Base-by-base conservation (phyloP, 2,113 vertebrate genomes). In the Alethe diademata region DNA sequence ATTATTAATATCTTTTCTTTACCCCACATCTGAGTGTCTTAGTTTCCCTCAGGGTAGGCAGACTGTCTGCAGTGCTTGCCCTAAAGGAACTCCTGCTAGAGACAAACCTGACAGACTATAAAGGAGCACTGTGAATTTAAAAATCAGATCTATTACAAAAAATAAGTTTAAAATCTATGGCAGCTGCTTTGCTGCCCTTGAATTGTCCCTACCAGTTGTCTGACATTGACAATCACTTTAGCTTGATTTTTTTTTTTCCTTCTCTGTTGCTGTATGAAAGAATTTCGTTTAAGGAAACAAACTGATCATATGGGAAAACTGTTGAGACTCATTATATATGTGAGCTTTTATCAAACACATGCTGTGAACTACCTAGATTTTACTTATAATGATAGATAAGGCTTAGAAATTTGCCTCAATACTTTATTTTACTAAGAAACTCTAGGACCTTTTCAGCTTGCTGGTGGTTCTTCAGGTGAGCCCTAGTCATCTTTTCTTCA, bases 1-100 rank as follows among this genome's bases (percentile, higher is more conserved):
- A 96, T 97, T 90, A 94, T 93, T 94, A 83, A 94, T 96, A 83
- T 78, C 36, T 90, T 92, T 88, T 45, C 47, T 91, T 95, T 95
- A 78, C 82, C 90, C 88, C 88, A 84, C 90, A 88, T 96, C 88
- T 90, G 93, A 91, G 56, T 78, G 60, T 70, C 83, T 95, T 81
- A 92, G 72, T 90, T 96, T 88, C 85, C 94, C 90, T 96, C 82
- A 93, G 95, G 90, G 92, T 74, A 93, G 83, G 86, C 57, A 78
- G 79, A 57, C 90, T 90, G 71, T 94, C 78, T 97, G 88, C 90
- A 78, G 47, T 75, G 25, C 92, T 96, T 96, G 92, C 90, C 90
- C 90, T 97, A 42, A 86, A 95, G 94, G 90, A 96, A 71, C 85
- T 95, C 51, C 67, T 78, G 79, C 72, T 65, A 28, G 92, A 94